phyloP scores from a whole-genome alignment of 2,888 invertebrate species.

The Coleophora flavipennella region DNA sequence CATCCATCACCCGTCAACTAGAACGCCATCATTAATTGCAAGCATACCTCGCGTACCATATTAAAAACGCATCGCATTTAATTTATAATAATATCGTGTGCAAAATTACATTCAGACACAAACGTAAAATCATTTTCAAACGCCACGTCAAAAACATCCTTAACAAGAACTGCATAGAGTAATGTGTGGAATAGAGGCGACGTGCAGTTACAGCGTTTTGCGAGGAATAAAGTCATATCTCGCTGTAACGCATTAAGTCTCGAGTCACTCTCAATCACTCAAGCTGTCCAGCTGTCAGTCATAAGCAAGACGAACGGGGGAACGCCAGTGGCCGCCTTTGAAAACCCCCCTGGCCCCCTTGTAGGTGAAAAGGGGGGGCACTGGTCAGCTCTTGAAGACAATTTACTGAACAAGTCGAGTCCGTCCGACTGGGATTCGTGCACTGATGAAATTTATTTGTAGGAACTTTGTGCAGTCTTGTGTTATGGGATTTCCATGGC shows the following conservation, averaged over 20 bases:
- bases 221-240: slow-evolving; percentile 28
- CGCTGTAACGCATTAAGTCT: slow-evolving; percentile 67
- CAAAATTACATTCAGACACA: slow-evolving; percentile 19
- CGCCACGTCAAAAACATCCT: slow-evolving; percentile 9
- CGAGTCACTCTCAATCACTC: slow-evolving; percentile 72
- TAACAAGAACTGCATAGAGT: slow-evolving; percentile 24
- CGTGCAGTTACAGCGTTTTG: slow-evolving; percentile 30
- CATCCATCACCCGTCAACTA: slow-evolving; percentile 40
- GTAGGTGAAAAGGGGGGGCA: slow-evolving; percentile 42
- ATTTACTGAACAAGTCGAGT: slow-evolving; percentile 63
- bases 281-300: slow-evolving; percentile 69
- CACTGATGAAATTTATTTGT: slow-evolving; percentile 65
- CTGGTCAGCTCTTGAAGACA: slow-evolving; percentile 71
- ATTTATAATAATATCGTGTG: slow-evolving; percentile 58
- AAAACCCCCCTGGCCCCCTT: slow-evolving; percentile 32
- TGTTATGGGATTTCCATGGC: slow-evolving; percentile 47
- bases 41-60: slow-evolving; percentile 43
- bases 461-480: slow-evolving; percentile 45
- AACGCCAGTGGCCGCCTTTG: slow-evolving; percentile 54
- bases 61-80: slow-evolving; percentile 59
- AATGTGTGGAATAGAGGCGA: slow-evolving; percentile 26
- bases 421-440: slow-evolving; percentile 52
- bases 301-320: slow-evolving; percentile 71
- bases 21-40: slow-evolving; percentile 47
- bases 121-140: neutral